Evolutionary conservation across 2,888 invertebrate species (phyloP), one percentile per base, ranked within the genome.

Genomic region (Sussaba pulchella): DNA sequence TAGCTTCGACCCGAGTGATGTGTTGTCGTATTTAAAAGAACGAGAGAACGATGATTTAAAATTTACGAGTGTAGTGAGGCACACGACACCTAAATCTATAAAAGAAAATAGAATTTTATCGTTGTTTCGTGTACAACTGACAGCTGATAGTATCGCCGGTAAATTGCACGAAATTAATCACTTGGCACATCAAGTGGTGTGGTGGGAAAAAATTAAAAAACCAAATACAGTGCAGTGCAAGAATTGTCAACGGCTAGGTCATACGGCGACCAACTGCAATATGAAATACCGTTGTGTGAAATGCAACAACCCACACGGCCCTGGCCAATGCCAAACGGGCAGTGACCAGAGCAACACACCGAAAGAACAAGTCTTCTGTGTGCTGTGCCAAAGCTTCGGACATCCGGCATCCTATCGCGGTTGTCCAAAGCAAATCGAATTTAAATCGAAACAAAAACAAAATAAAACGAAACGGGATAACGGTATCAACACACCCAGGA

Each of bases 161-260:
- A 17, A 17, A 10, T 17, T 50, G 9, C 9, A 6, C 50, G 17
- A 19, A 19, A n/a, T 50, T 19, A 24, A 66, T n/a, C 36, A 9
- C 19, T 17, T 52, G 21, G 50, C 36, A 21, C 36, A 12, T 26
- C 47, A 45, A 26, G 31, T 39, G 50, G n/a, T 57, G 9, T 24
- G 26, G 12, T 31, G 19, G 45, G 39, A 19, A 43, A 63, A 69
- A 2, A 6, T 6, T 24, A 57, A 59, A 50, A 50, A 50, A 39
- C 8, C 8, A 1, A 17, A 50, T 3, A 14, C 14, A 2, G 14
- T 17, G 21, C 75, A 80, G 21, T 76, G 80, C 36, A 41, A 12
- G 2, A 63, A 70, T 8, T 80, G 75, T 19, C 80, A 75, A 57
- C 12, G 71, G 17, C 31, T 75, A 0, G 70, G 79, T 0, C 75